Evolutionary conservation across 1,140 invertebrate species (phyloP).

Genomic region (Lordiphosa clarofinis): DNA sequence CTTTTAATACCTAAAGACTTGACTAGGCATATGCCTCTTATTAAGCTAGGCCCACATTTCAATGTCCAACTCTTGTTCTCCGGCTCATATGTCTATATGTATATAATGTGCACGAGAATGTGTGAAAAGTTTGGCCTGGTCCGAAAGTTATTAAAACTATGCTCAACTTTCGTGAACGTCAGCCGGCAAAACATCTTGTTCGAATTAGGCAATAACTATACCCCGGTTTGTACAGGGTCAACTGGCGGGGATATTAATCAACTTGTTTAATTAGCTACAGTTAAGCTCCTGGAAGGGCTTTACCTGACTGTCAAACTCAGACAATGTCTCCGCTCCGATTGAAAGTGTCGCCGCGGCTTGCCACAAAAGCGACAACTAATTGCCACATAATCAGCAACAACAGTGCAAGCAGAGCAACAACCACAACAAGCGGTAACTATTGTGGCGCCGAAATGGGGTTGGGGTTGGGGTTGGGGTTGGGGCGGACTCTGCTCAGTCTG

Average conservation of each 20-base stretch:
- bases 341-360: slow-evolving; percentile 46
- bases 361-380: slow-evolving; percentile 73
- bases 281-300: slow-evolving; percentile 51
- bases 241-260: slow-evolving; percentile 46
- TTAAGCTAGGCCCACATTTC: slow-evolving; percentile 27
- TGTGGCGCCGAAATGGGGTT: slow-evolving; percentile 16
- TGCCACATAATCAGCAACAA: slow-evolving; percentile 69
- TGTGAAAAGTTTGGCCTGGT: background rate
- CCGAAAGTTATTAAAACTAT: slow-evolving; percentile 35
- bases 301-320: slow-evolving; percentile 51
- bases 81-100: slow-evolving; percentile 3
- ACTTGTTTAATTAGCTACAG: slow-evolving; percentile 64
- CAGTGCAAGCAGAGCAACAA: slow-evolving; percentile 17
- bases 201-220: background rate
- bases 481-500: background rate
- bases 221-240: slow-evolving; percentile 36
- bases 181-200: slow-evolving; percentile 3
- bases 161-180: slow-evolving; percentile 10
- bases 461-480: background rate
- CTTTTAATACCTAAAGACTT: slow-evolving; percentile 40
- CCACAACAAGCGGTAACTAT: slow-evolving; percentile 44
- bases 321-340: slow-evolving; percentile 27
- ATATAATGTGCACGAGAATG: background rate
- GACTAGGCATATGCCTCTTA: slow-evolving; percentile 36
- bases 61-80: slow-evolving; percentile 5